Base-by-base conservation (phyloP, 1,140 invertebrate genomes). In the Oncopodura yosiiana region DNA sequence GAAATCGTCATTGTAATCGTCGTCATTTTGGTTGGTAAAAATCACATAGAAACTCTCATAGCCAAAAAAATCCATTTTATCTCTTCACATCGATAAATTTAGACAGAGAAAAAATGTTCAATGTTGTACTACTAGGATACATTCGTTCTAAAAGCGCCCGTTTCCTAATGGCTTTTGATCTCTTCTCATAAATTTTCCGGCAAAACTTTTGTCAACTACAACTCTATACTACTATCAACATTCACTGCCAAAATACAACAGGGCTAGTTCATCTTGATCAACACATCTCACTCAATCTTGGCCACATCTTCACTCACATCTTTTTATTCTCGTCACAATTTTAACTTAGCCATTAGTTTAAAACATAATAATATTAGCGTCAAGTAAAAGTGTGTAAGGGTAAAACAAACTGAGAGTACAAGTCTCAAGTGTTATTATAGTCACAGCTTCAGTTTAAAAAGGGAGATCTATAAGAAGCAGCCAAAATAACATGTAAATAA, bases 91-190 rank as follows among this genome's bases (percentile, higher is more conserved):
- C 54, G 48, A 56, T 56, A 56, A 56, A 56, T 56, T 56, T 50
- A 56, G 54, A 56, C 46, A 45, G 54, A 56, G 46, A 56, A 50
- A 50, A 44, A n/a, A n/a, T n/a, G n/a, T n/a, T n/a, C n/a, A n/a
- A n/a, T n/a, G n/a, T n/a, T n/a, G n/a, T n/a, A n/a, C n/a, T n/a
- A n/a, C n/a, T n/a, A n/a, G 46, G 46, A 49, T 42, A 48, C 54
- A 41, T 36, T 34, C 38, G 12, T 42, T 56, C 54, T 50, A 56
- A 56, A 56, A 56, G 54, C 54, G 34, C 49, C 46, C 54, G 37
- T 39, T 56, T 37, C 39, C 54, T 56, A 56, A 56, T 56, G 54
- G 54, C 48, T 50, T 56, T 56, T 56, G 54, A 46, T 48, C 54
- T 56, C 36, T 50, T 41, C 46, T 34, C 54, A 56, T 56, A 56